Evolutionary conservation across 2,797 vertebrate species (phyloP).

Genomic region (Loriculus beryllinus): DNA sequence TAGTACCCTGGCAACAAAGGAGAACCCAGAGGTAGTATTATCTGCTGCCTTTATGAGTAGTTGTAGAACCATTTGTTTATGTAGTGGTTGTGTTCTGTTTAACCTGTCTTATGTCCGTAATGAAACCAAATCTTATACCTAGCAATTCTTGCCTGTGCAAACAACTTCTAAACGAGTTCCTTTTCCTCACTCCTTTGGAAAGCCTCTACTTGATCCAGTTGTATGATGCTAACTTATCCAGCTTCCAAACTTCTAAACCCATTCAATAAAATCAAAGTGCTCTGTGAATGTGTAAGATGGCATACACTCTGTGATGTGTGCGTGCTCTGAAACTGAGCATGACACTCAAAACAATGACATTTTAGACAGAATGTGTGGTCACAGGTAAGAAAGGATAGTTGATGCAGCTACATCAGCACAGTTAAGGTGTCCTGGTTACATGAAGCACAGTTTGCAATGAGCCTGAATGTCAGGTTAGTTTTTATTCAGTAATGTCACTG

Average conservation of each 20-base stretch:
- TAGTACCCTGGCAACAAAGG: neutral
- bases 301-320: neutral
- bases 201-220: neutral
- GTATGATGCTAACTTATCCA: neutral
- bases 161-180: neutral
- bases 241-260: neutral
- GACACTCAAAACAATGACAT: neutral
- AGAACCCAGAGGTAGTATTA: conserved; percentile 13
- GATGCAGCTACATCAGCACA: neutral
- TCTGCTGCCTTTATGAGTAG: neutral
- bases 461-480: neutral
- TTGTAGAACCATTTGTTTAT: conserved; percentile 18
- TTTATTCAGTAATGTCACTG: neutral
- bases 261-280: neutral
- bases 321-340: neutral
- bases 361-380: neutral
- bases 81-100: neutral
- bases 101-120: conserved; percentile 2
- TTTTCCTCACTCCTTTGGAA: neutral
- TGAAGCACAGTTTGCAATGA: neutral
- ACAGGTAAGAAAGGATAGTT: neutral
- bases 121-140: conserved; percentile 2
- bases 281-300: neutral
- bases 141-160: neutral
- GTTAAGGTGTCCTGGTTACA: neutral